phyloP scores from a whole-genome alignment of 2,888 invertebrate genomes.

The Troides aeacus region DNA sequence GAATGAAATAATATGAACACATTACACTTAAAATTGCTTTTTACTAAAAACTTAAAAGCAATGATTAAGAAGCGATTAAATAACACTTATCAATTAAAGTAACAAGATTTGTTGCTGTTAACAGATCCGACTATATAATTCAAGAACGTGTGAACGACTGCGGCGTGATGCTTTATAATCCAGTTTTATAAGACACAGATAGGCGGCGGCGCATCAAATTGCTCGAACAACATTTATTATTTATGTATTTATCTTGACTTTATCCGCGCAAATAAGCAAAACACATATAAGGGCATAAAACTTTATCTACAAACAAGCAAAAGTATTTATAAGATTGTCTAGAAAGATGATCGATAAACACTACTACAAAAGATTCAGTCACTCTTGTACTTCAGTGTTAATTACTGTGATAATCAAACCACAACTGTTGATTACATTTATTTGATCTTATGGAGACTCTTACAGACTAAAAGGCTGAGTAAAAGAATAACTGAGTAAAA shows the following conservation, averaged over 20 bases:
- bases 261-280: background rate
- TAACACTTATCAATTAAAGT: conserved; percentile 6
- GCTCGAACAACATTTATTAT: conserved; percentile 1
- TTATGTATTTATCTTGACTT: background rate
- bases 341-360: too few species aligned
- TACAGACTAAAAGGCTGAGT: too few species aligned
- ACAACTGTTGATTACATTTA: too few species aligned
- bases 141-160: conserved; percentile 41
- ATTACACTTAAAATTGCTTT: background rate
- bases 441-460: too few species aligned
- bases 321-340: too few species aligned
- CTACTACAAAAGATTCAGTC: too few species aligned
- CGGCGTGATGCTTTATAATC: conserved; percentile 41
- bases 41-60: background rate
- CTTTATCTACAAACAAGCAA: too few species aligned
- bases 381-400: too few species aligned
- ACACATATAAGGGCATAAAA: too few species aligned
- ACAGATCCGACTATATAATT: conserved; percentile 17
- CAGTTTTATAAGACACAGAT: conserved; percentile 44
- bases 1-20: conserved; percentile 17
- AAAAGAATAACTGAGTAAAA: too few species aligned
- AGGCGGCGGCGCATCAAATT: conserved; percentile 34
- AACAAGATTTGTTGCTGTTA: conserved; percentile 6
- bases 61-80: background rate
- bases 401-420: too few species aligned